These are phyloP conservation scores for Helicolenus hilgendorfi DNA, from an alignment of 2,797 vertebrate genomes.

Conservation along the genomic window DNA sequence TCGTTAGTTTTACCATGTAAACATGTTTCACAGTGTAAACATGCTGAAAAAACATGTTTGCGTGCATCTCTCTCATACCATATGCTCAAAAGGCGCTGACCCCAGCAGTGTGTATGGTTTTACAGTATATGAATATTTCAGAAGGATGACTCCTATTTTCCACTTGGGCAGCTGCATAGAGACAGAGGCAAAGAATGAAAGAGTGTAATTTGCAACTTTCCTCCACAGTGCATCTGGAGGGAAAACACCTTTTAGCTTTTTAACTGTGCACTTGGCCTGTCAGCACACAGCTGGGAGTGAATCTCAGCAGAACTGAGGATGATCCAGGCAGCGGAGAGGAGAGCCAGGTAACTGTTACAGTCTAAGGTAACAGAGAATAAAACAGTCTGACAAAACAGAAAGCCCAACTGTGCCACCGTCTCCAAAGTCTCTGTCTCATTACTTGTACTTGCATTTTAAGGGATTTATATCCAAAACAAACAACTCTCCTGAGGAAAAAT, in stretches of 20 bases:
- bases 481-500: neutral
- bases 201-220: slow-evolving; percentile 27
- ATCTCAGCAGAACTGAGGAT: slow-evolving; percentile 9
- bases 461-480: neutral
- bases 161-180: slow-evolving; percentile 43
- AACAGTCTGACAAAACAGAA: neutral
- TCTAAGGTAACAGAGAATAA: slow-evolving; percentile 9
- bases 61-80: neutral
- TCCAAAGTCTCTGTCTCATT: neutral
- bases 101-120: slow-evolving; percentile 32
- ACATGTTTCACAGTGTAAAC: neutral
- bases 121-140: slow-evolving; percentile 67
- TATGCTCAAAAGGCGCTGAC: slow-evolving; percentile 36
- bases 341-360: neutral
- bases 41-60: neutral
- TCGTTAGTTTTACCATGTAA: neutral
- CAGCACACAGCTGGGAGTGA: slow-evolving; percentile 33
- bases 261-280: slow-evolving; percentile 22
- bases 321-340: neutral
- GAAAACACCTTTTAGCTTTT: slow-evolving; percentile 46
- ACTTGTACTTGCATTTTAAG: neutral
- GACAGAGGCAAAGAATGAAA: slow-evolving; percentile 37
- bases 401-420: neutral
- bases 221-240: slow-evolving; percentile 9
- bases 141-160: slow-evolving; percentile 62